phyloP scores from a whole-genome alignment of 2,888 invertebrate species.

The Abrostola tripartita region DNA sequence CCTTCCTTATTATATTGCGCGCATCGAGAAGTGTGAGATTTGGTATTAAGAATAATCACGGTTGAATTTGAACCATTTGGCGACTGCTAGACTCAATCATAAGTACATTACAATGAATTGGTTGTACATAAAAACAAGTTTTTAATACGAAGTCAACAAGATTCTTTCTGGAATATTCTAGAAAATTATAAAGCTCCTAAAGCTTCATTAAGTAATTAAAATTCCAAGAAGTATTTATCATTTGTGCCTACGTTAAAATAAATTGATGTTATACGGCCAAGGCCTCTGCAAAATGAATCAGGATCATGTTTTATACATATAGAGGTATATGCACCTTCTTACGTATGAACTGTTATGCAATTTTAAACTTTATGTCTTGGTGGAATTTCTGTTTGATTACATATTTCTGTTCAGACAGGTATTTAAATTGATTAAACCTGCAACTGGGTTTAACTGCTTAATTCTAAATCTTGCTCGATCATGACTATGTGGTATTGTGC shows the following conservation, averaged over 20 bases:
- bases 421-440: conserved; percentile 36
- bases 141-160: too few relatives aligned
- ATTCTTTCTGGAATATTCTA: conserved; percentile 18
- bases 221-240: conserved; percentile 39
- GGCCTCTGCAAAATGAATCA: conserved; percentile 49
- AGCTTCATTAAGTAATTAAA: conserved; percentile 9
- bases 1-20: too few relatives aligned
- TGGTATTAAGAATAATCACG: too few relatives aligned
- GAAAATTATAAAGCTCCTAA: background rate
- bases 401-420: conserved; percentile 27
- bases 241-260: conserved; percentile 43
- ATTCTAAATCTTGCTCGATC: conserved; percentile 21
- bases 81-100: too few relatives aligned
- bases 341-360: conserved; percentile 23
- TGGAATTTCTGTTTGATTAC: conserved; percentile 11
- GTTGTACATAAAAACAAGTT: too few relatives aligned
- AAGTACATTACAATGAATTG: too few relatives aligned
- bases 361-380: conserved; percentile 19
- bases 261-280: conserved; percentile 52
- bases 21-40: too few relatives aligned
- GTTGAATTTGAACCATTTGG: too few relatives aligned
- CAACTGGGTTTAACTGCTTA: conserved; percentile 16
- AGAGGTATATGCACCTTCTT: conserved; percentile 6
- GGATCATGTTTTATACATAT: conserved; percentile 40
- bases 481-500: conserved; percentile 9